Evolutionary conservation across 2,888 invertebrate species (phyloP).

Genomic region (Drymonia ruficornis): DNA sequence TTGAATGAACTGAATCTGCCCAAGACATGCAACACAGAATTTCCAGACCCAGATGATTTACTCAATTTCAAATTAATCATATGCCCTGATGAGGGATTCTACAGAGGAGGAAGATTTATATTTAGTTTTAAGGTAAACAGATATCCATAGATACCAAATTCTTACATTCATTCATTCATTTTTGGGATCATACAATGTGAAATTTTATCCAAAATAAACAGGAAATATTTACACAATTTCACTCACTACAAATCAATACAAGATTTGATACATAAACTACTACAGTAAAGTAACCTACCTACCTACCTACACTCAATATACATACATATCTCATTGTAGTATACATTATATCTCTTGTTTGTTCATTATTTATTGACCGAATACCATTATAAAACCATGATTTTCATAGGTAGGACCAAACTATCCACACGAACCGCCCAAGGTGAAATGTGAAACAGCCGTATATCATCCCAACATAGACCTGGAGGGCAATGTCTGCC

Average conservation of each 20-base stretch:
- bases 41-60: conserved; percentile 98
- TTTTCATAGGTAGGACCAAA: conserved; percentile 92
- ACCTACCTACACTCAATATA: no score
- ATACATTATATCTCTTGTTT: no score
- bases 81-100: conserved; percentile 99
- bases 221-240: no score
- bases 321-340: no score
- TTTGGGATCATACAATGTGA: no score
- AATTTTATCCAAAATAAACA: no score
- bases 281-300: no score
- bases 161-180: no score
- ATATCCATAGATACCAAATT: background rate
- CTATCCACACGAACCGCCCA: conserved; percentile 99
- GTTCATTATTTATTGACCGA: no score
- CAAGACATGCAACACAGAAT: conserved; percentile 97
- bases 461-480: conserved; percentile 99
- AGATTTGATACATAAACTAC: no score
- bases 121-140: conserved; percentile 95
- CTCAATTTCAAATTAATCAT: conserved; percentile 98
- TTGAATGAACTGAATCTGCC: conserved; percentile 98
- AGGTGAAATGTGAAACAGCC: conserved; percentile 98
- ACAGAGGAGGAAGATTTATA: conserved; percentile 96
- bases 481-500: conserved; percentile 98
- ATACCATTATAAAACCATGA: background rate
- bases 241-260: no score